Conservation (phyloP, 2,797 vertebrate genomes). For the Etheostoma nigrum region DNA sequence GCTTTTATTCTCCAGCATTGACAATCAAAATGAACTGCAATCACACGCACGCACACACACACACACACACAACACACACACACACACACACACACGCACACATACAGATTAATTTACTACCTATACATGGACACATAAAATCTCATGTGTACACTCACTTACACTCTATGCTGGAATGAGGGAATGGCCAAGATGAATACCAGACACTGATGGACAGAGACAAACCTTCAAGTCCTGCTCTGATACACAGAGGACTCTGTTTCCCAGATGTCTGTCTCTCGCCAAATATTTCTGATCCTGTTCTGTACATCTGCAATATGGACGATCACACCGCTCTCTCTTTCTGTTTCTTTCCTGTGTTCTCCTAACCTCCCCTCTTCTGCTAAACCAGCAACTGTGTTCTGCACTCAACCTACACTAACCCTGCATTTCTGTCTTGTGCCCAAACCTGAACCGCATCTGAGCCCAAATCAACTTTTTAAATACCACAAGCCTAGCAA, state of each 20-base stretch:
- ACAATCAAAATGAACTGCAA: conserved; percentile 88
- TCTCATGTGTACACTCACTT: conserved; percentile 64
- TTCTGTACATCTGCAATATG: conserved; percentile 72
- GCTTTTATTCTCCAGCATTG: conserved; percentile 90
- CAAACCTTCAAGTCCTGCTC: conserved; percentile 62
- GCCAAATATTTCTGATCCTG: conserved; percentile 61
- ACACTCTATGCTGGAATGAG: conserved; percentile 72
- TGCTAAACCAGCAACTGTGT: conserved; percentile 77
- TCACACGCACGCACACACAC: conserved; percentile 38
- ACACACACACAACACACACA: conserved; percentile 25
- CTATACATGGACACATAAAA: conserved; percentile 66
- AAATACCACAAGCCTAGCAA: conserved; percentile 69
- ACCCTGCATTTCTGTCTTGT: conserved; percentile 81
- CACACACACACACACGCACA: conserved; percentile 47
- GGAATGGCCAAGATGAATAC: conserved; percentile 67
- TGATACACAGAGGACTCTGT: conserved; percentile 59
- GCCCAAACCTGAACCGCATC: conserved; percentile 68
- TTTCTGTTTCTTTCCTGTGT: conserved; percentile 63
- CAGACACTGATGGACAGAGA: conserved; percentile 77
- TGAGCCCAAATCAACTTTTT: conserved; percentile 66
- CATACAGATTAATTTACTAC: conserved; percentile 71
- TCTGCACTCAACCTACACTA: conserved; percentile 66
- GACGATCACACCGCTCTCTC: conserved; percentile 66
- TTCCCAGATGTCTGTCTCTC: conserved; percentile 66
- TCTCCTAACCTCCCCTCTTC: conserved; percentile 61